These are phyloP conservation scores for Onchidella celtica DNA, from an alignment of 2,888 invertebrate genomes.

Conservation along the genomic window DNA sequence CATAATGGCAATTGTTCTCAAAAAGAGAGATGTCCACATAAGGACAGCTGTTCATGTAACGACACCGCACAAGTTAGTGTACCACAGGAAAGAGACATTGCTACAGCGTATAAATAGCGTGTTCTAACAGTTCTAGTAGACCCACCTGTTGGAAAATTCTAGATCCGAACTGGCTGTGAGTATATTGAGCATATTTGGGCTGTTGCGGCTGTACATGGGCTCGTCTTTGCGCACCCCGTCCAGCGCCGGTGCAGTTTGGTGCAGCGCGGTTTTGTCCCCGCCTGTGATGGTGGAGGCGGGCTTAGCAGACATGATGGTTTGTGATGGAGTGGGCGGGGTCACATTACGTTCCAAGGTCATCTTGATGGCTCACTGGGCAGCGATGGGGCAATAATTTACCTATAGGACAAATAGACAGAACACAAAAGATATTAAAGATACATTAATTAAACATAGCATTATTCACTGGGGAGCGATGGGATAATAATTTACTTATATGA, in stretches of 20 bases:
- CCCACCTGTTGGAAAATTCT: constrained; percentile 79
- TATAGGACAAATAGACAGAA: no score
- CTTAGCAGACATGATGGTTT: constrained; percentile 53
- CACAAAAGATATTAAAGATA: neutral
- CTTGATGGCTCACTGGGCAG: constrained; percentile 37
- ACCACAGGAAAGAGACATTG: no score
- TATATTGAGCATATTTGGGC: constrained; percentile 78
- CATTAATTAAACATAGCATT: neutral
- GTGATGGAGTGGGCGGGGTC: constrained; percentile 60
- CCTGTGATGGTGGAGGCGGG: constrained; percentile 44
- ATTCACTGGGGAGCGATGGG: neutral
- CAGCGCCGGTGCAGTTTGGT: constrained; percentile 38
- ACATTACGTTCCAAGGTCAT: constrained; percentile 75
- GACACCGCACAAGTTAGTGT: no score
- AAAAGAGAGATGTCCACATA: no score
- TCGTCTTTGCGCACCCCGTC: constrained; percentile 73
- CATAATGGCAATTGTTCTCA: no score
- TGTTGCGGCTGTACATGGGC: constrained; percentile 79
- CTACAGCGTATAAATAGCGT: no score
- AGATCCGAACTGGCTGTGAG: constrained; percentile 78
- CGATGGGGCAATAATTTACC: neutral
- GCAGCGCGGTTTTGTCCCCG: neutral
- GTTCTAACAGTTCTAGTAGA: neutral
- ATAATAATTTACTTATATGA: neutral
- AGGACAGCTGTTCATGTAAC: no score